phyloP scores from a whole-genome alignment of 2,113 vertebrate genomes.

The Pelusios castaneus region DNA sequence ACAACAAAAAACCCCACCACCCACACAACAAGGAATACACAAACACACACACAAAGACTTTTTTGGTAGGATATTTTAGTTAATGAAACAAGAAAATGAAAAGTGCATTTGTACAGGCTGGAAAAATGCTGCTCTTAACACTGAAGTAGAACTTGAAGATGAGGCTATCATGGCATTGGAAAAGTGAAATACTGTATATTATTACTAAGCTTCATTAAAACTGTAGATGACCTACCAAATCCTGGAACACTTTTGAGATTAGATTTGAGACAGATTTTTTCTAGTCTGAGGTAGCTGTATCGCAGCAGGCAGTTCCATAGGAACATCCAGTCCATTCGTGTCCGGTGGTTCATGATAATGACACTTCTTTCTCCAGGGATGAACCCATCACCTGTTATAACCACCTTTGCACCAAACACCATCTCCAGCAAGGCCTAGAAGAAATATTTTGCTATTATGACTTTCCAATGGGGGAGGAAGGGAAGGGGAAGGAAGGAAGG shows the following conservation, averaged over 20 bases:
- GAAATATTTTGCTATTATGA: slow-evolving; percentile 28
- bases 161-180: not conserved
- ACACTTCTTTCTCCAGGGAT: slow-evolving; percentile 96
- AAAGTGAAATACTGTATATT: not conserved
- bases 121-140: not conserved
- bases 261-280: slow-evolving; percentile 98
- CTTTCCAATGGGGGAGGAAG: slow-evolving; percentile 21
- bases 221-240: slow-evolving; percentile 85
- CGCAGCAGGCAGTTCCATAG: slow-evolving; percentile 96
- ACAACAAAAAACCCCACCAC: not conserved
- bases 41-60: not conserved
- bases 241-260: slow-evolving; percentile 94
- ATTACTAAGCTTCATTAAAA: slow-evolving; percentile 8
- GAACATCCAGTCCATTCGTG: slow-evolving; percentile 99
- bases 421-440: slow-evolving; percentile 92
- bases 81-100: slow-evolving; percentile 36
- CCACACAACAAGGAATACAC: not conserved
- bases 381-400: slow-evolving; percentile 96
- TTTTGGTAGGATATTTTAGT: not conserved
- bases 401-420: slow-evolving; percentile 94
- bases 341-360: slow-evolving; percentile 99
- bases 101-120: not conserved
- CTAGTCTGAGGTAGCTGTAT: slow-evolving; percentile 96
- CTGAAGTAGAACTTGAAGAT: not conserved
- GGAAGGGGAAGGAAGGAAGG: not conserved